Conservation (phyloP, 64 coral and sea anemone species). For the Pocillopora damicornis region DNA sequence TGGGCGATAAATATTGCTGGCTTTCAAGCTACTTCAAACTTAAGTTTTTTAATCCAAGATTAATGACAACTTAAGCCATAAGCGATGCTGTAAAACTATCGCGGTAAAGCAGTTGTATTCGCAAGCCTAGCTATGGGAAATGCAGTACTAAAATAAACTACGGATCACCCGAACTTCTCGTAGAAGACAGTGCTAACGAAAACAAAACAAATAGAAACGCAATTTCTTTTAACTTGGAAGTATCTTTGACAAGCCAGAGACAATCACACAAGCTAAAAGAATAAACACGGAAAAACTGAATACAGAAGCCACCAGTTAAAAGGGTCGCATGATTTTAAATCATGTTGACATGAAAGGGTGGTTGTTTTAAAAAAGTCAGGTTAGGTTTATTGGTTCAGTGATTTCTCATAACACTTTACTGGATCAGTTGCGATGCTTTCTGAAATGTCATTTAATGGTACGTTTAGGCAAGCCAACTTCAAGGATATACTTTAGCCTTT, state of each 20-base stretch:
- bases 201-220: background rate
- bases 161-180: too few relatives aligned
- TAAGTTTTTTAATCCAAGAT: too few relatives aligned
- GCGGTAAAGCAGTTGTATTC: too few relatives aligned
- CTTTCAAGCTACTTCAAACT: too few relatives aligned
- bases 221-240: background rate
- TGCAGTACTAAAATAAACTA: too few relatives aligned
- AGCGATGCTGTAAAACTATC: too few relatives aligned
- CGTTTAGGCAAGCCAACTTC: too few relatives aligned
- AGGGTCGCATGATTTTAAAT: background rate
- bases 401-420: background rate
- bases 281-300: background rate
- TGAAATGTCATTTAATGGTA: background rate
- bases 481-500: too few relatives aligned
- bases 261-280: background rate
- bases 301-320: background rate
- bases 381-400: conserved; percentile 2
- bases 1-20: too few relatives aligned
- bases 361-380: background rate
- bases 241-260: background rate
- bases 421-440: background rate
- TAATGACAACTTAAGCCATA: too few relatives aligned
- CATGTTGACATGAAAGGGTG: background rate
- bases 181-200: background rate
- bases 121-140: too few relatives aligned